A percentile compares a stretch with the other conserved stretches of the same genome.
These are phyloP conservation scores for Cantharis rufa DNA, from an alignment of 2,888 invertebrate genomes.

Conservation along the genomic window DNA sequence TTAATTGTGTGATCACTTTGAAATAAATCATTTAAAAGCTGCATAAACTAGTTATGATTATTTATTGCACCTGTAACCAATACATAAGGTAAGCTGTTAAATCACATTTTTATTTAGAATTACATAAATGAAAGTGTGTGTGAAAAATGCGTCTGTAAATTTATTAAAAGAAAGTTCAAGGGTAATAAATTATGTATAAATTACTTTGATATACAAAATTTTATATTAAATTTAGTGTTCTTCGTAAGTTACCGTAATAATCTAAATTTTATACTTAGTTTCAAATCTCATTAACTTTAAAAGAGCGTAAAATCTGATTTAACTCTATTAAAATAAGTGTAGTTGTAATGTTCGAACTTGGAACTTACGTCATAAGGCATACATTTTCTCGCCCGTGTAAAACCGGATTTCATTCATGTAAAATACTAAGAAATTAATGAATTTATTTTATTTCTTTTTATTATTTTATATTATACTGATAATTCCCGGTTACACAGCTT, in stretches of 20 bases:
- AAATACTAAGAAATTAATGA: no score
- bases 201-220: background rate
- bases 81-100: background rate
- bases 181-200: background rate
- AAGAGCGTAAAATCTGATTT: background rate
- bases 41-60: background rate
- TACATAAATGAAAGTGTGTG: background rate
- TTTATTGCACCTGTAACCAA: background rate
- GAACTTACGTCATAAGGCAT: no score
- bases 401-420: no score
- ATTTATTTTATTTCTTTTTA: no score
- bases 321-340: background rate
- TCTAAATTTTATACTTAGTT: background rate
- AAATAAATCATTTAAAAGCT: background rate
- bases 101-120: background rate
- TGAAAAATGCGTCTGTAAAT: background rate
- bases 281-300: background rate
- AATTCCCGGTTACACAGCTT: no score
- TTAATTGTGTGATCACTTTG: background rate
- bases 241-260: background rate
- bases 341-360: no score
- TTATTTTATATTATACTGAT: no score
- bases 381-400: no score
- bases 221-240: background rate
- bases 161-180: background rate